Evolutionary conservation across 2,113 vertebrate genomes (phyloP).

Genomic region (Fregata magnificens): DNA sequence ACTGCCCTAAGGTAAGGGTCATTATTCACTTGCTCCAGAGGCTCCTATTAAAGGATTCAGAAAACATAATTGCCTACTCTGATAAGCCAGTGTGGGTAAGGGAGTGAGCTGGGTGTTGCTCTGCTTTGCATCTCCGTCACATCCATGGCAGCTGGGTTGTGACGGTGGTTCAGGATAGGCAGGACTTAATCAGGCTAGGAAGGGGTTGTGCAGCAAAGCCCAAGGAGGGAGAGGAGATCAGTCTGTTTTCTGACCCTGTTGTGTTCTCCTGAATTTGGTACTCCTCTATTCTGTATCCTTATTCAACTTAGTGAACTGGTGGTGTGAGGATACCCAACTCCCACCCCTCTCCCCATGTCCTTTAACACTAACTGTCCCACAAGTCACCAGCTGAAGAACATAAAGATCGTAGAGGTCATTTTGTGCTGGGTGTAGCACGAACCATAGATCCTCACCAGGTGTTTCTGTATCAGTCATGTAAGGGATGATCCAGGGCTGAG

Average conservation of each 20-base stretch:
- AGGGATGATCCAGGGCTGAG: not conserved
- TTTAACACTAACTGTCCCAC: not conserved
- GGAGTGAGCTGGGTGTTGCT: not conserved
- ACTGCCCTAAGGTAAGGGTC: not conserved
- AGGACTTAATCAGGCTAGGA: not conserved
- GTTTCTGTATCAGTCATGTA: not conserved
- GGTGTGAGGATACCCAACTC: not conserved
- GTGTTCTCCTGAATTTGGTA: not conserved
- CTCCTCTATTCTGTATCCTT: not conserved
- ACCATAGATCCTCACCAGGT: not conserved
- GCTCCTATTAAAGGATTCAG: not conserved
- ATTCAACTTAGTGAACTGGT: not conserved
- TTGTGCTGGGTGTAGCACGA: not conserved
- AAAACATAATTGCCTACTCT: not conserved
- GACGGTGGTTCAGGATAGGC: not conserved
- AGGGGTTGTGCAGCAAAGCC: not conserved
- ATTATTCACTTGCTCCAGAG: not conserved
- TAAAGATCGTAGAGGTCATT: not conserved
- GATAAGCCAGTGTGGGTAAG: not conserved
- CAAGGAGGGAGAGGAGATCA: not conserved
- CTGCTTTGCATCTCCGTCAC: not conserved
- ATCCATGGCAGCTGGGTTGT: not conserved
- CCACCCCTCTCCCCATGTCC: not conserved
- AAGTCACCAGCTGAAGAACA: not conserved
- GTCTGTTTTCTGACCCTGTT: not conserved